Evolutionary conservation across 1,140 invertebrate genomes (phyloP), one percentile per base, ranked within the genome.

Genomic region (Bilobella aurantiaca): DNA sequence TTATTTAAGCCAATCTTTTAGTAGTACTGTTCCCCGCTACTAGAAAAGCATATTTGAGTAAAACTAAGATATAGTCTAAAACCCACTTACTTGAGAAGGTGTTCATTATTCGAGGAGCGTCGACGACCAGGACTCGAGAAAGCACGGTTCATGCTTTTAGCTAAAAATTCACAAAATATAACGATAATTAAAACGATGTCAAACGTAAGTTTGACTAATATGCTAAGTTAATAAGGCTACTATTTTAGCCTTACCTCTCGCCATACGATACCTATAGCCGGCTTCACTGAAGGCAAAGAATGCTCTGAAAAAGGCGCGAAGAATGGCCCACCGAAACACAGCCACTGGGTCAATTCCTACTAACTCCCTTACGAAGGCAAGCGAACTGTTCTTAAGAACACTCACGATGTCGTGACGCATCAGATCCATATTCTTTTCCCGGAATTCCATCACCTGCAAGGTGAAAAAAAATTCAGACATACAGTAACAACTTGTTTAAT

Each of bases 401-500:
- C 88, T 87, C 49, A 96, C 90, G 58, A 97, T 91, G 74, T 97
- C 93, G 66, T 90, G 89, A 66, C 93, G 81, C 86, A 97, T 94
- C 27, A 96, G 80, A 78, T 98, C 94, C 66, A 94, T 79, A 80
- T 98, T 98, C 77, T 98, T 98, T 76, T 97, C 93, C 49, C 93
- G 81, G 86, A 98, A 96, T 74, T 95, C 91, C 28, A 84, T 79
- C 58, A 88, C 88, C 86, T 90, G 75, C 67, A 73, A 77, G 65
- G 27, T 28, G 46, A 57, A 65, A 5, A 1, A 14, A 31, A 27
- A n/a, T n/a, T n/a, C n/a, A n/a, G n/a, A n/a, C n/a, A n/a, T n/a
- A n/a, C n/a, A n/a, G n/a, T n/a, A n/a, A n/a, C n/a, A n/a, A n/a
- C n/a, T n/a, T n/a, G n/a, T n/a, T n/a, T n/a, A n/a, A n/a, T n/a